These are phyloP conservation scores for Tyrannus savana DNA, from an alignment of 2,113 vertebrate species.

Conservation along the genomic window DNA sequence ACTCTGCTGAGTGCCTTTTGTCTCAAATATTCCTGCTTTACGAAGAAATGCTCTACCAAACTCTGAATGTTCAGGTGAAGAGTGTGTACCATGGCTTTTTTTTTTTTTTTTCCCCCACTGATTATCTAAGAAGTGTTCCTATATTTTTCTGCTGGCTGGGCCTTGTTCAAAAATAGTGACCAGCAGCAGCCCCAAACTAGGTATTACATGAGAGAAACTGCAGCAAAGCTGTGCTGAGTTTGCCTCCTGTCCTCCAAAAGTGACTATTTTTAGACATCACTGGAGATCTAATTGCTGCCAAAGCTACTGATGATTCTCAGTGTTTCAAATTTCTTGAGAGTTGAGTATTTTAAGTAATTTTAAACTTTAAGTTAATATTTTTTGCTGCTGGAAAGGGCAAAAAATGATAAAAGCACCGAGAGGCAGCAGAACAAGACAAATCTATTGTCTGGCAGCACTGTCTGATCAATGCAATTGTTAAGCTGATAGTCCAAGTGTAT, in stretches of 20 bases:
- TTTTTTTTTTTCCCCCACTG: not conserved
- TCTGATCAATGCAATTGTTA: not conserved
- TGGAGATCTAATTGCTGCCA: not conserved
- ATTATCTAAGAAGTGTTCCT: not conserved
- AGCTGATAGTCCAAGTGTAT: not conserved
- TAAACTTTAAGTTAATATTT: not conserved
- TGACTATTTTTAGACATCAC: not conserved
- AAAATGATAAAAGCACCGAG: not conserved
- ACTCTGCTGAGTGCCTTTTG: not conserved
- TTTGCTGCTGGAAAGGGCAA: not conserved
- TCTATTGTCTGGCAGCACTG: not conserved
- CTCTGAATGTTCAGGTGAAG: not conserved
- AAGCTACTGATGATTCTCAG: rapidly evolving
- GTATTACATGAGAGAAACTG: not conserved
- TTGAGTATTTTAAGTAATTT: not conserved
- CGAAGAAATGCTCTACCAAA: not conserved
- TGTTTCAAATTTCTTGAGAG: not conserved
- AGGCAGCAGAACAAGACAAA: not conserved
- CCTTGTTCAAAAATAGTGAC: not conserved
- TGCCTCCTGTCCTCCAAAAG: not conserved
- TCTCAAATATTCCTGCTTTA: not conserved
- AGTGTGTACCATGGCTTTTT: not conserved
- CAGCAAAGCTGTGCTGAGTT: not conserved
- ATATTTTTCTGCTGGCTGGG: not conserved
- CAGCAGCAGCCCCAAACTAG: not conserved